phyloP scores from a whole-genome alignment of 2,113 vertebrate genomes.

The Dasyprocta punctata region DNA sequence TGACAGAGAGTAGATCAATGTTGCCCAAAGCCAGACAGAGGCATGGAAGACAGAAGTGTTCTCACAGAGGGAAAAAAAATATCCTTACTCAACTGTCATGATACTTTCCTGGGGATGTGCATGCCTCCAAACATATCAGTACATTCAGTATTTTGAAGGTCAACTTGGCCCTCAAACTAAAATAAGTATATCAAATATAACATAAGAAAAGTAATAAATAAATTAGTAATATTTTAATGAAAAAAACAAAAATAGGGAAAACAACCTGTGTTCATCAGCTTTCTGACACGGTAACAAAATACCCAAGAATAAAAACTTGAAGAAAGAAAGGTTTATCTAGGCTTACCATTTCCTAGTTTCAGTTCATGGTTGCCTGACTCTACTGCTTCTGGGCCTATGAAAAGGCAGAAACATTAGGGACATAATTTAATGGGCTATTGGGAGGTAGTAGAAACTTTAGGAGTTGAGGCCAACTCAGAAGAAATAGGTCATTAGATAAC shows the following conservation, averaged over 20 bases:
- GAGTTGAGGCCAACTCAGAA: background rate
- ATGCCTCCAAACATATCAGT: background rate
- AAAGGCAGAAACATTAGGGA: background rate
- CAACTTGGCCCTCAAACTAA: background rate
- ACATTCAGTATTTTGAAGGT: too few species aligned
- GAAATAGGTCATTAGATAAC: background rate
- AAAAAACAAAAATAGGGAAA: background rate
- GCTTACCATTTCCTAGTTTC: background rate
- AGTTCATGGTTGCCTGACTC: background rate
- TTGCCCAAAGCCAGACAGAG: background rate
- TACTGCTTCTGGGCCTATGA: background rate
- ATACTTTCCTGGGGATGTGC: fast-evolving
- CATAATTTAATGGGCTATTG: background rate
- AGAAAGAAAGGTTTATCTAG: background rate
- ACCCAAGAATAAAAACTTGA: background rate
- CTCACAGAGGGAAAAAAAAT: fast-evolving
- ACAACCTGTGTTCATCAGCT: background rate
- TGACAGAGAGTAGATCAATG: background rate
- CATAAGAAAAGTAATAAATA: background rate
- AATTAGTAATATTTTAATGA: background rate
- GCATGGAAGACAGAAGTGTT: fast-evolving
- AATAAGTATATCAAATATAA: background rate
- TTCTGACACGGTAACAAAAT: background rate
- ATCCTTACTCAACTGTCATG: fast-evolving
- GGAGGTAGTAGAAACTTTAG: background rate